Base-by-base conservation (phyloP, 2,113 vertebrate species). In the Macrotis lagotis region DNA sequence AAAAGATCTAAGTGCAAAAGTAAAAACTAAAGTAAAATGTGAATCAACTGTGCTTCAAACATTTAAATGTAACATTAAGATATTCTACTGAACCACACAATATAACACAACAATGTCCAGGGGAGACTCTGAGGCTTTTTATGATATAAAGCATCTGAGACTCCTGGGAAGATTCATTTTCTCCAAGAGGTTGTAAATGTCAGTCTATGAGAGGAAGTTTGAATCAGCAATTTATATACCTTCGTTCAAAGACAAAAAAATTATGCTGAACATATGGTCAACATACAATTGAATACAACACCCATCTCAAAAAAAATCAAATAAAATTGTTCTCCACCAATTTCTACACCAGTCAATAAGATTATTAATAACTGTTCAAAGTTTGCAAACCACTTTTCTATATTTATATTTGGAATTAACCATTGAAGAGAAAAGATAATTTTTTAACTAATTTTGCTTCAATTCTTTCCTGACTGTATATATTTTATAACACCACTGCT, bases 241-340 rank as follows among this genome's bases (percentile, higher is more conserved):
- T 93, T 25, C 51, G 90, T 92, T 48, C 90, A 24, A 96, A 93
- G 10, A 49, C 19, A 5, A 94, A 95, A 96, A 55, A 37, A 83
- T 74, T 92, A 92, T 91, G 51, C 49, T 94, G 48, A 93, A 55
- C 19, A 89, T 22, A 25, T 48, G 11, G 89, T 9, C 83, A 91
- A 24, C 1, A 50, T 95, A 92, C 50, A 94, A 31, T 2, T 94
- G 24, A 49, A 10, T 92, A 16, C 51, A 53, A 91, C 0, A 1
- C 66, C n/a, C 66, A 24, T n/a, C n/a, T n/a, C 55, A 1, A 51
- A 91, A 25, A 0, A 53, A 83, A 94, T 93, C 3, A 91, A 92
- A 88, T 74, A 48, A 95, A 95, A 92, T 5, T 3, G 51, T 12
- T 12, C 3, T 51, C 51, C 31, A 90, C 88, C 14, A 22, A 94